A percentile compares a stretch with the other conserved stretches of the same genome.
Evolutionary conservation across 2,113 vertebrate genomes (phyloP).

Genomic region (Spilogale gracilis): DNA sequence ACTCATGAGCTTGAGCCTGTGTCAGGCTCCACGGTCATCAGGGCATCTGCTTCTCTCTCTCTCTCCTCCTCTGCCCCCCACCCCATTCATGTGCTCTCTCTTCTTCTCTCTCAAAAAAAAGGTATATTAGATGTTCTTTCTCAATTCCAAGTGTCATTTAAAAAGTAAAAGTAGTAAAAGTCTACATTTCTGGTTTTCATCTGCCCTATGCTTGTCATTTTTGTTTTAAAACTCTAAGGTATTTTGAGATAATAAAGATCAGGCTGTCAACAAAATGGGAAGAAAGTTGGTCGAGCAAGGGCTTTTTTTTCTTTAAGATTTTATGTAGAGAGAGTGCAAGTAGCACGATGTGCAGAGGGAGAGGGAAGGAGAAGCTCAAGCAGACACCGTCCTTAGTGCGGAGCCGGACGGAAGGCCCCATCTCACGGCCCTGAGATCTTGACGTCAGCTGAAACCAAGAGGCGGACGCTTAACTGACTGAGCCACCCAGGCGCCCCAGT

Average conservation of each 20-base stretch:
- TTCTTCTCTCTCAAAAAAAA: background rate
- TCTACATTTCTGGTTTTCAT: background rate
- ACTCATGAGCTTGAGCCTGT: background rate
- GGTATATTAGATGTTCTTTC: background rate
- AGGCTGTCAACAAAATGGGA: background rate
- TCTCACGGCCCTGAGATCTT: background rate
- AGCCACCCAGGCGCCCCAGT: background rate
- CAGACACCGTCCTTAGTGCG: background rate
- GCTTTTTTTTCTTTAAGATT: background rate
- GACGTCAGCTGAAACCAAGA: background rate
- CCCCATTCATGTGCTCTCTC: background rate
- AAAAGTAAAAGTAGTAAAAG: conserved; percentile 27
- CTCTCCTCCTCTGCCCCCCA: background rate
- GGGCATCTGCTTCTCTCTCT: background rate
- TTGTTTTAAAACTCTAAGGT: background rate
- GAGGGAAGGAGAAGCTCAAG: background rate
- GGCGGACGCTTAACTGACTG: background rate
- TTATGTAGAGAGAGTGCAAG: background rate
- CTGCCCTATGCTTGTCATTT: background rate
- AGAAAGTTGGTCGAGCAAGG: background rate
- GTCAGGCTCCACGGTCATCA: fast-evolving
- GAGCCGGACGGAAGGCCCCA: background rate
- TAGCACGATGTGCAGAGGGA: background rate
- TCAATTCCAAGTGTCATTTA: background rate
- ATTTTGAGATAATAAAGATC: conserved; percentile 12